A percentile compares a stretch with the other conserved stretches of the same genome.
phyloP scores from a whole-genome alignment of 2,113 vertebrate species.

The Pungitius pungitius region DNA sequence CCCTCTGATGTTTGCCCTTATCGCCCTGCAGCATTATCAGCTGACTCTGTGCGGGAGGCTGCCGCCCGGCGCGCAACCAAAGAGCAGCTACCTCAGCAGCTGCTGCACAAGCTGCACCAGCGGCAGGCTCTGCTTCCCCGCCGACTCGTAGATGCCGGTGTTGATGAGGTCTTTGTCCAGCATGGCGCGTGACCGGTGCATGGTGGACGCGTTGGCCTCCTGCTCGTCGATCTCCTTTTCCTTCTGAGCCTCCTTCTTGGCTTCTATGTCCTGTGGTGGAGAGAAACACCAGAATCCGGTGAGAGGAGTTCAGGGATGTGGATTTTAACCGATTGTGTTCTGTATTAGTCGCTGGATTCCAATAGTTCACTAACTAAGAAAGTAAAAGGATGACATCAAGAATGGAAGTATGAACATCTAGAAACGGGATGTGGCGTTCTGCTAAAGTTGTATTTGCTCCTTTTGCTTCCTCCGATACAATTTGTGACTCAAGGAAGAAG shows the following conservation, averaged over 20 bases:
- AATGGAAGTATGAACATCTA: too few relatives aligned
- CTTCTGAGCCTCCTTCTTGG: slow-evolving; percentile 98
- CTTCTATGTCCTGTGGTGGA: slow-evolving; percentile 91
- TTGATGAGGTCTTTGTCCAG: slow-evolving; percentile 98
- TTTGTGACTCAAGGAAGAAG: too few relatives aligned
- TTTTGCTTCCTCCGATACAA: too few relatives aligned
- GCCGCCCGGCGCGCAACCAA: background rate
- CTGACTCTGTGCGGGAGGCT: too few relatives aligned
- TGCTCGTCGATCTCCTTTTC: slow-evolving; percentile 99
- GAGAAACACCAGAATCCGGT: background rate
- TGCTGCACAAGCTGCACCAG: slow-evolving; percentile 97
- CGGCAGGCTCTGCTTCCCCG: slow-evolving; percentile 94
- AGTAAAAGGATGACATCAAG: too few relatives aligned
- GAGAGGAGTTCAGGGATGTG: background rate
- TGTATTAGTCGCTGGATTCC: too few relatives aligned
- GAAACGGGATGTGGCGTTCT: too few relatives aligned
- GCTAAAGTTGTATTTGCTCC: too few relatives aligned
- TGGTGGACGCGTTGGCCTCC: slow-evolving; percentile 92
- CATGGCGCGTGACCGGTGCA: slow-evolving; percentile 91
- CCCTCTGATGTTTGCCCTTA: too few relatives aligned
- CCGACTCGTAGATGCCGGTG: slow-evolving; percentile 95
- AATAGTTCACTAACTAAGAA: too few relatives aligned
- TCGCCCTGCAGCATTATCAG: too few relatives aligned
- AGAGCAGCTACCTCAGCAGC: slow-evolving; percentile 85
- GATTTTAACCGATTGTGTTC: background rate